phyloP scores from a whole-genome alignment of 2,113 vertebrate species.

The Mohoua ochrocephala region DNA sequence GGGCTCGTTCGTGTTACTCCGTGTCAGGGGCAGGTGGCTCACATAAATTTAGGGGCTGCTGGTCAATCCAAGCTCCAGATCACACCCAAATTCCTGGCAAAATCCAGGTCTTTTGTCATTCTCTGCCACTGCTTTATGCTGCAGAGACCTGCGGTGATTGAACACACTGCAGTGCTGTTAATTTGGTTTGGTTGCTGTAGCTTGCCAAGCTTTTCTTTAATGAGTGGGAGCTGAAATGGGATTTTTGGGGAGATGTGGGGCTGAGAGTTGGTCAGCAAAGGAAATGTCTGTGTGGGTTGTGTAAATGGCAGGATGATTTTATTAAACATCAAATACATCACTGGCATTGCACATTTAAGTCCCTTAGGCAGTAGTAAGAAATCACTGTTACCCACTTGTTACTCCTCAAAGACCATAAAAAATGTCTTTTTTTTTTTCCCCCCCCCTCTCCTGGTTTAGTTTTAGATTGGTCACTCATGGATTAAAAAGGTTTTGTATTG shows the following conservation, averaged over 20 bases:
- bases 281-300: neutral
- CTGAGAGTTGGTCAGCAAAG: neutral
- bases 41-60: neutral
- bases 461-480: neutral
- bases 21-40: neutral
- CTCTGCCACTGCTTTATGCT: neutral
- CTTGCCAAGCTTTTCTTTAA: neutral
- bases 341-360: neutral
- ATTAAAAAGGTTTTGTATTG: neutral
- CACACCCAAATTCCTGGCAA: neutral
- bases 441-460: neutral
- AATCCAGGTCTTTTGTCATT: rapidly evolving
- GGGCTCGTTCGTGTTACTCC: neutral
- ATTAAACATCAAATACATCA: neutral
- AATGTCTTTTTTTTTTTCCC: rapidly evolving
- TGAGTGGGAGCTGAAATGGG: neutral
- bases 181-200: rapidly evolving
- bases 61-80: neutral
- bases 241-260: neutral
- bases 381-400: neutral
- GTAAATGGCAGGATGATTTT: neutral
- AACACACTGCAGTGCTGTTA: neutral
- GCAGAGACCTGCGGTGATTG: rapidly evolving
- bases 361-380: neutral
- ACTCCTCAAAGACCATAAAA: neutral